Percentiles rank a stretch among this genome's conserved stretches.
These are phyloP conservation scores for Euclidia mi DNA, from an alignment of 2,888 invertebrate genomes.

Conservation along the genomic window DNA sequence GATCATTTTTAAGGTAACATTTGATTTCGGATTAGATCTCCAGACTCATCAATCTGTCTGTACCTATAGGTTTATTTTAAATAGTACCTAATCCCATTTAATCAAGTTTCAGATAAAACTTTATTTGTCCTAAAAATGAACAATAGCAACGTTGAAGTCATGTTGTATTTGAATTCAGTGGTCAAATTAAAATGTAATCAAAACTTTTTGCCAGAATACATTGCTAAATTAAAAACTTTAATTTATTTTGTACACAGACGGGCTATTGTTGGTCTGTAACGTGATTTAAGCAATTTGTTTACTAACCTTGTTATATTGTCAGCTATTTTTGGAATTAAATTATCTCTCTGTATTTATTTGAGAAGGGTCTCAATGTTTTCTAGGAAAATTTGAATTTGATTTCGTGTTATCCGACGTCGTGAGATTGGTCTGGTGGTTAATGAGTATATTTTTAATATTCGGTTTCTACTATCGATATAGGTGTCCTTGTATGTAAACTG, in stretches of 20 bases:
- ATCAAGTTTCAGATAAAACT: neutral
- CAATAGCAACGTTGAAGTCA: neutral
- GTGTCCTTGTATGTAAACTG: too few species aligned
- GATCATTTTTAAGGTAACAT: too few species aligned
- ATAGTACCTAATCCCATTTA: neutral
- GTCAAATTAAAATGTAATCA: constrained; percentile 30
- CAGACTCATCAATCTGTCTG: too few species aligned
- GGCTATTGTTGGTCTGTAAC: constrained; percentile 20
- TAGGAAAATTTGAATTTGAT: too few species aligned
- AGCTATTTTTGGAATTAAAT: neutral
- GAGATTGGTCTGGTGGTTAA: too few species aligned
- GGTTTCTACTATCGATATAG: too few species aligned
- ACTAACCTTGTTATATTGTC: neutral
- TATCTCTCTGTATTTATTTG: neutral
- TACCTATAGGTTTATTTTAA: too few species aligned
- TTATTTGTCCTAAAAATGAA: neutral
- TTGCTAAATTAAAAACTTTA: constrained; percentile 31
- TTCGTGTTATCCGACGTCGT: too few species aligned
- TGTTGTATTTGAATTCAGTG: constrained; percentile 4
- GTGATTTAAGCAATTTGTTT: constrained; percentile 14
- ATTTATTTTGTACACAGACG: constrained; percentile 23
- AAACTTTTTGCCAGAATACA: constrained; percentile 32
- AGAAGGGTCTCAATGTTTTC: too few species aligned
- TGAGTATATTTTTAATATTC: too few species aligned
- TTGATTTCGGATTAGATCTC: neutral